These are phyloP conservation scores for Cerastoderma edule DNA, from an alignment of 2,888 invertebrate genomes.

Conservation along the genomic window DNA sequence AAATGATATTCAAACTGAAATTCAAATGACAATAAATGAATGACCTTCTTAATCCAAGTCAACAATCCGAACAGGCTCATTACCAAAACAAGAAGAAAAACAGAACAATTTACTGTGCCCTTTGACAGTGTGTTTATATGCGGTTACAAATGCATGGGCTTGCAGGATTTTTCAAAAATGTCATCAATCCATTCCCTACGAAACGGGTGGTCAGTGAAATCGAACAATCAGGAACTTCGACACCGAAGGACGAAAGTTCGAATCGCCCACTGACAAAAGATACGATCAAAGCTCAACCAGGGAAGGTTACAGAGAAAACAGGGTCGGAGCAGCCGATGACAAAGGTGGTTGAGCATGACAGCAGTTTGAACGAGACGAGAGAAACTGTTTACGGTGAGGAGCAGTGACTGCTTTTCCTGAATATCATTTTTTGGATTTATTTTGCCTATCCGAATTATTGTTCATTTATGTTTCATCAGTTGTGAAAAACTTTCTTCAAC, in stretches of 20 bases:
- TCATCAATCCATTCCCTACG: not conserved
- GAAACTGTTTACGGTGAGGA: constrained; percentile 64
- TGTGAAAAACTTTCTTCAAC: no score
- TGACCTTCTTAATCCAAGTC: no score
- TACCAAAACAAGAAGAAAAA: no score
- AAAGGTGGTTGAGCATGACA: constrained; percentile 2
- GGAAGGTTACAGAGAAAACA: not conserved
- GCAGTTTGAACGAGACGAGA: constrained; percentile 34
- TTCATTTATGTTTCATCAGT: no score
- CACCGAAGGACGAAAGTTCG: not conserved
- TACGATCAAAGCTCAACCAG: not conserved
- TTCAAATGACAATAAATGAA: no score
- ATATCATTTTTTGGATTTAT: no score
- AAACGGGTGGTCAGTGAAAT: not conserved
- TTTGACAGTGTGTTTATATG: no score
- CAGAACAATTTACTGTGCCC: no score
- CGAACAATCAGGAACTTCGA: not conserved
- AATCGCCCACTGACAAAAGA: no score
- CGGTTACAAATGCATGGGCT: constrained; percentile 34
- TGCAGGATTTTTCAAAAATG: constrained; percentile 21
- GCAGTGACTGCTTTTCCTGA: not conserved
- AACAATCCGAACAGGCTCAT: no score
- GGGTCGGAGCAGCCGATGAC: not conserved
- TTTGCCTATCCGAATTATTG: no score
- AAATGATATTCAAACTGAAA: no score